Percentiles rank a stretch among this genome's conserved stretches.
Evolutionary conservation across 2,113 vertebrate genomes (phyloP).

Genomic region (Nematolebias whitei): DNA sequence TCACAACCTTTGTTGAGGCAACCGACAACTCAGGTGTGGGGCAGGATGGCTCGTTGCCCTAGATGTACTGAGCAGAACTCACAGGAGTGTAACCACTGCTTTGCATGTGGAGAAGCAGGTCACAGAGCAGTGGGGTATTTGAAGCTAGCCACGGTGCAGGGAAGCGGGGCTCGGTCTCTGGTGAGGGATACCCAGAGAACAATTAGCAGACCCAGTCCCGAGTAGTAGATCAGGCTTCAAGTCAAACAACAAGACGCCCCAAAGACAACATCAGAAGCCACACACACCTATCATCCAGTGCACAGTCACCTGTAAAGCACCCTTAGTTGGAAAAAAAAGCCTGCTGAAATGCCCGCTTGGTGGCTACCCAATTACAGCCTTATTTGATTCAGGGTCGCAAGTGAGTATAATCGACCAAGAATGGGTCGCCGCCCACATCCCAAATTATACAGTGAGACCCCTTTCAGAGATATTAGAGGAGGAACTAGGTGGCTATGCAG

Average conservation of each 20-base stretch:
- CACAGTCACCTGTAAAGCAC: neutral
- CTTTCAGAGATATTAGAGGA: slow-evolving; percentile 2
- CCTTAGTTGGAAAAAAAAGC: slow-evolving; percentile 3
- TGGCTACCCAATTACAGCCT: neutral
- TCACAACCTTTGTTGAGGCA: too few species aligned
- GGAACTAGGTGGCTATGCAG: slow-evolving; percentile 3
- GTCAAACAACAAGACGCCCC: neutral
- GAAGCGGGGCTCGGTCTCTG: slow-evolving; percentile 10
- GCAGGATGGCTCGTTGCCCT: neutral
- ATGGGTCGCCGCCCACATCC: neutral
- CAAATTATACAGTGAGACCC: neutral
- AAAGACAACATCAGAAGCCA: neutral
- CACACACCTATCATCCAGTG: neutral
- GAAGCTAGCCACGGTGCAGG: neutral
- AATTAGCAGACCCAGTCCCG: neutral
- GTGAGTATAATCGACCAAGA: neutral
- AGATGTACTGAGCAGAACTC: neutral
- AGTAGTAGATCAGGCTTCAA: neutral
- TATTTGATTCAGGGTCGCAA: neutral
- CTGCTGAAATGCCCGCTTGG: neutral
- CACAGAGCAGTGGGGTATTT: slow-evolving; percentile 1
- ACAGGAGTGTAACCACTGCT: slow-evolving; percentile 4
- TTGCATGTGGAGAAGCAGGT: slow-evolving; percentile 3
- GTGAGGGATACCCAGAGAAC: slow-evolving; percentile 7
- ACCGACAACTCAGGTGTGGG: neutral